phyloP scores from a whole-genome alignment of 2,888 invertebrate species.

The Catocala nupta region DNA sequence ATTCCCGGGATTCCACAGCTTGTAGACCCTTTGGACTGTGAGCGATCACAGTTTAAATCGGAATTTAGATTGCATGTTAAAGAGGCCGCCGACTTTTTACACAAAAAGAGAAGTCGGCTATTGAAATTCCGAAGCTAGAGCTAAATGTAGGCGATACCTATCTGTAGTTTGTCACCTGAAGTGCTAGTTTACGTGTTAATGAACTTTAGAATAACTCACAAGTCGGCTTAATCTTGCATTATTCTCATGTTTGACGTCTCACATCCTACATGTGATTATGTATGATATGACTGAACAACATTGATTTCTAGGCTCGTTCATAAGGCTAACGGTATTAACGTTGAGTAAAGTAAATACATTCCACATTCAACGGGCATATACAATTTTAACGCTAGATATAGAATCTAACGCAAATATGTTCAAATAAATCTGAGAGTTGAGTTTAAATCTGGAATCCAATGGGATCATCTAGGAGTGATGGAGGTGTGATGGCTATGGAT shows the following conservation, averaged over 20 bases:
- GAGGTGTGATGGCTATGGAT: conserved; percentile 27
- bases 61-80: conserved; percentile 59
- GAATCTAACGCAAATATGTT: neutral
- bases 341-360: neutral
- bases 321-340: neutral
- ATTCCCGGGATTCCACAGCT: conserved; percentile 55
- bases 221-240: too few species aligned
- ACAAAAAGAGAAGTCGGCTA: conserved; percentile 44
- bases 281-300: neutral
- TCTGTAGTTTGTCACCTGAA: conserved; percentile 17
- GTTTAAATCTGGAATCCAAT: neutral
- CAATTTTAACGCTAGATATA: too few species aligned
- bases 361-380: neutral
- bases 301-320: neutral
- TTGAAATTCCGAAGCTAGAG: conserved; percentile 44
- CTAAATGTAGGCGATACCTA: conserved; percentile 12
- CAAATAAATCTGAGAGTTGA: neutral
- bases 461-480: conserved; percentile 22
- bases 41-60: conserved; percentile 57
- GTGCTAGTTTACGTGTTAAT: conserved; percentile 39
- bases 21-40: conserved; percentile 51
- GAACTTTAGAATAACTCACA: conserved; percentile 11
- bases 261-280: neutral
- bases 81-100: conserved; percentile 47
- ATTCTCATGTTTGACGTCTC: too few species aligned